A percentile compares a stretch with the other conserved stretches of the same genome.
phyloP scores from a whole-genome alignment of 2,797 vertebrate species.

The Gephyroberyx darwinii region DNA sequence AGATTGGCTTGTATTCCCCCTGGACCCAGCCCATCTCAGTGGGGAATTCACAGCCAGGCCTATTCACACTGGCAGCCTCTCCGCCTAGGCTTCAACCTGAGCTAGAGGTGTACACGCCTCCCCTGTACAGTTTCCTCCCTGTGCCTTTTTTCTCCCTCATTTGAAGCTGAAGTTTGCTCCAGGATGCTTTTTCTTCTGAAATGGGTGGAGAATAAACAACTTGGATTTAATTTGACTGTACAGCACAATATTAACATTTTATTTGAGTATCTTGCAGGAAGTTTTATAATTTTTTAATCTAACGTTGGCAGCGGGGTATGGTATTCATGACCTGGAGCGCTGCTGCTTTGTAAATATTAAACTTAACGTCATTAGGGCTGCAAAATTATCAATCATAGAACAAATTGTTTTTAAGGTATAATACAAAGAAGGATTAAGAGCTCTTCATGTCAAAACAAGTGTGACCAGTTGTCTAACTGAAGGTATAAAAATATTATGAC shows the following conservation, averaged over 20 bases:
- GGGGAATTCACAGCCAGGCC: constrained; percentile 76
- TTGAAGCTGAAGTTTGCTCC: constrained; percentile 61
- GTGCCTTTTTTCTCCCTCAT: constrained; percentile 64
- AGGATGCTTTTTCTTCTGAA: constrained; percentile 19
- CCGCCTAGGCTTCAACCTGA: constrained; percentile 60
- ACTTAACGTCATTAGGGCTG: not conserved
- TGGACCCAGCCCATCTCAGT: constrained; percentile 70
- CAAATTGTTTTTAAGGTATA: not conserved
- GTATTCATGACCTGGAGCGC: constrained; percentile 3
- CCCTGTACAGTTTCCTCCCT: constrained; percentile 43
- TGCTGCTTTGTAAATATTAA: constrained; percentile 12
- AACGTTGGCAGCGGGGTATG: constrained; percentile 10
- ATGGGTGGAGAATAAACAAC: not conserved
- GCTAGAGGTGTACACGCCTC: constrained; percentile 68
- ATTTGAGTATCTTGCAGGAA: constrained; percentile 11
- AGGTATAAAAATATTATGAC: not conserved
- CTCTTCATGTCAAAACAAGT: not conserved
- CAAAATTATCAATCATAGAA: constrained; percentile 1
- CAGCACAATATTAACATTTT: constrained; percentile 6
- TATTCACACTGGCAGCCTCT: constrained; percentile 69
- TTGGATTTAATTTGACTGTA: not conserved
- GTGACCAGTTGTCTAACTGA: not conserved
- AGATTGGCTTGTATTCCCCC: constrained; percentile 77
- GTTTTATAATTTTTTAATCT: too few species aligned
- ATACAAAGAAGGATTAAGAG: not conserved